Conservation (phyloP, 1,140 invertebrate genomes). For the Eueides isabella region DNA sequence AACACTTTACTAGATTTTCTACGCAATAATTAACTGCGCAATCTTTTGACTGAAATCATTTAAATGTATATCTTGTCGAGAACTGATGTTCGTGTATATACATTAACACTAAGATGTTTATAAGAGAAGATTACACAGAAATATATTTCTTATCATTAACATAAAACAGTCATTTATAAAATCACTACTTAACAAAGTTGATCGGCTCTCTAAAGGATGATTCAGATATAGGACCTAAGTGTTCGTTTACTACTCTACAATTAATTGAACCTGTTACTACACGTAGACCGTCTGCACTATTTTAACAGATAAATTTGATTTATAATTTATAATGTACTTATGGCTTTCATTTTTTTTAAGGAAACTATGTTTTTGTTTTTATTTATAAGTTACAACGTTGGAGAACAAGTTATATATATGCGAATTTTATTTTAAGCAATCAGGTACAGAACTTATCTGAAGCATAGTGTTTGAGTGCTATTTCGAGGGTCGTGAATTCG, state of each 20-base stretch:
- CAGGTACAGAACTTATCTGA: too few species aligned
- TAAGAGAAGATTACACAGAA: conserved; percentile 7
- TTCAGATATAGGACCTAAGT: conserved; percentile 37
- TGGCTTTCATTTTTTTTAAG: too few species aligned
- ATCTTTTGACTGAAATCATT: neutral
- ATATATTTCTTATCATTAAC: conserved; percentile 16
- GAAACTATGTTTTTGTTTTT: too few species aligned
- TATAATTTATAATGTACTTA: conserved; percentile 19
- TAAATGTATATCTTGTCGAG: neutral
- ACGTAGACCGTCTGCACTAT: conserved; percentile 9
- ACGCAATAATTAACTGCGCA: too few species aligned
- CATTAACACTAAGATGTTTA: conserved; percentile 4
- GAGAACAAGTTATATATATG: too few species aligned
- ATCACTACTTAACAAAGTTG: conserved; percentile 40
- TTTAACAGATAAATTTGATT: conserved; percentile 33
- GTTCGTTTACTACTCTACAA: conserved; percentile 44
- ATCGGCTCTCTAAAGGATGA: conserved; percentile 32
- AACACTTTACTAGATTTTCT: too few species aligned
- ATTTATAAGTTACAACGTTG: too few species aligned
- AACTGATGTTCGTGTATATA: neutral
- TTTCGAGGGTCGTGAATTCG: too few species aligned
- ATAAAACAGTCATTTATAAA: conserved; percentile 42
- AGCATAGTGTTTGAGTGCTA: too few species aligned
- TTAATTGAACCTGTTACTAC: conserved; percentile 38
- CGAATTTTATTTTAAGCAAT: too few species aligned